Evolutionary conservation across 2,797 vertebrate species (phyloP), one percentile per base, ranked within the genome.

Genomic region (Eremophila alpestris): DNA sequence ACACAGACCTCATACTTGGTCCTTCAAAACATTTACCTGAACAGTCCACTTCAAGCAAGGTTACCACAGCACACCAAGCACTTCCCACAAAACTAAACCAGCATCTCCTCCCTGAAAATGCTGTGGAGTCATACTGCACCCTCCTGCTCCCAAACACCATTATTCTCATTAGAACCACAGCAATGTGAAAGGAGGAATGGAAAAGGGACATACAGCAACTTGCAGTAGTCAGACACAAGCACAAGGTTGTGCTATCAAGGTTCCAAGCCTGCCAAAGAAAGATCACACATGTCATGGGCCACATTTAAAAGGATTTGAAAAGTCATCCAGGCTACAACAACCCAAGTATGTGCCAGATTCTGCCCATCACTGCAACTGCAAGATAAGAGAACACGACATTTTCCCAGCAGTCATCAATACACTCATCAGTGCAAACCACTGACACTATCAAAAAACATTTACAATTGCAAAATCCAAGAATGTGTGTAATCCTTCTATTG

Each of bases 331-430:
- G 67, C 77, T 91, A 56, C 65, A 78, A 59, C 49, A 86, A 68
- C 52, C 11, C 30, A 85, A 86, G 87, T 52, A 59, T 22, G 22
- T 55, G 71, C 74, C 87, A 85, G 68, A 65, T 62, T 91, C 65
- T 78, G 74, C 77, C 71, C 78, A 80, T 94, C 56, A 75, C 56
- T 83, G 40, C 68, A 76, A 78, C 1, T 85, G 51, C 67, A 89
- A 96, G 71, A 49, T 71, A 94, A 94, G 36, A 77, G 83, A 93
- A 91, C 63, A 45, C 1, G 22, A 95, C 94, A 73, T 93, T 95
- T 96, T 95, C 85, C 95, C 85, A 90, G 80, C 67, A 95, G 93
- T 94, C 93, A 87, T 97, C 95, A 94, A 77, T 92, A 93, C 56
- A 78, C 63, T 85, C 83, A 89, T 63, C 78, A 63, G 70, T 41